Conservation (phyloP, 2,888 invertebrate species). For the Dimorphilus gyrociliatus region DNA sequence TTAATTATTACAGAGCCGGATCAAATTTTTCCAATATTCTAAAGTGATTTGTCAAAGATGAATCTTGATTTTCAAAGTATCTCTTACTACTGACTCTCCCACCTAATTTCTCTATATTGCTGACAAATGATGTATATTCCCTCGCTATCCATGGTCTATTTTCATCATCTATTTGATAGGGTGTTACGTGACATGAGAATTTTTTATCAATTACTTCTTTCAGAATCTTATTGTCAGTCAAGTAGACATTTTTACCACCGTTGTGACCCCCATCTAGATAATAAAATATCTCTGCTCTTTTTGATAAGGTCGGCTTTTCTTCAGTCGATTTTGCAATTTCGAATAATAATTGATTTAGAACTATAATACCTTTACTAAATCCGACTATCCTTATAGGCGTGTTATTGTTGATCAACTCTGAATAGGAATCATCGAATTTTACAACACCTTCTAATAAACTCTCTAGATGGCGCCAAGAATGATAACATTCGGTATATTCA, state of each 20-base stretch:
- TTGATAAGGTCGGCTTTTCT: slow-evolving; percentile 35
- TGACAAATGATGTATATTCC: slow-evolving; percentile 61
- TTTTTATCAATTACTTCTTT: slow-evolving; percentile 53
- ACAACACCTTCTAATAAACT: too few relatives aligned
- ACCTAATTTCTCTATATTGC: slow-evolving; percentile 49
- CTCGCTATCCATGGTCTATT: slow-evolving; percentile 65
- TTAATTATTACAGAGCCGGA: too few relatives aligned
- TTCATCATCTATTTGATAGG: slow-evolving; percentile 69
- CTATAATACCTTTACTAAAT: slow-evolving; percentile 83
- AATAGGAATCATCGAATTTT: too few relatives aligned
- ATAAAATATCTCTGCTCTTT: slow-evolving; percentile 55
- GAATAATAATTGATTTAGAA: slow-evolving; percentile 71
- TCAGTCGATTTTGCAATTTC: slow-evolving; percentile 48
- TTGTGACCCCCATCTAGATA: slow-evolving; percentile 83
- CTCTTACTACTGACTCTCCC: slow-evolving; percentile 49
- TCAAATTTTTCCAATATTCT: slow-evolving; percentile 44
- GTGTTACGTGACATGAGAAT: slow-evolving; percentile 64
- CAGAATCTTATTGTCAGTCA: slow-evolving; percentile 56
- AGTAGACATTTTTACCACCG: slow-evolving; percentile 74
- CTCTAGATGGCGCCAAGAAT: too few relatives aligned
- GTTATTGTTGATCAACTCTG: slow-evolving; percentile 1
- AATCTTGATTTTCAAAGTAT: slow-evolving; percentile 46
- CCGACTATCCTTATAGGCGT: slow-evolving; percentile 45
- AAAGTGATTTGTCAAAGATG: slow-evolving; percentile 58
- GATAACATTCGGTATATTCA: too few relatives aligned